Evolutionary conservation across 2,113 vertebrate genomes (phyloP), one percentile per base, ranked within the genome.

Genomic region (Scophthalmus maximus): DNA sequence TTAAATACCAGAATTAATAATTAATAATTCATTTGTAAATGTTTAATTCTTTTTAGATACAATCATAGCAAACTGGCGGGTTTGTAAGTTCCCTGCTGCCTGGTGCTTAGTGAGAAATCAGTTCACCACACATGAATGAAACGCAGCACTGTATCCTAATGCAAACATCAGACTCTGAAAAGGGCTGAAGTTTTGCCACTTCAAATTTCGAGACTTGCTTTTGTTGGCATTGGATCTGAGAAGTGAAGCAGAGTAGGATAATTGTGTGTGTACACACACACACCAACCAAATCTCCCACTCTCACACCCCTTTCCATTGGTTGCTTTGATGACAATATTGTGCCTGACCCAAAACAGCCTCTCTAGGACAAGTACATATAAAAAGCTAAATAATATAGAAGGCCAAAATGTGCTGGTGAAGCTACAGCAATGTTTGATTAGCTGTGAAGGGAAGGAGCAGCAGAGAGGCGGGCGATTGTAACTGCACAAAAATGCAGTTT

Each of bases 211-310:
- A 80, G 74, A 78, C 58, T 75, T 91, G 90, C 88, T 94, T 91
- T 88, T 81, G 77, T 92, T 93, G 92, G 91, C 91, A 65, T 87
- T 78, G 53, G 86, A 93, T 92, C 89, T 91, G 83, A 93, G 82
- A 76, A 64, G 47, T 65, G 75, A 81, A 61, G 69, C 81, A 73
- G 88, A 70, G 78, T 67, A 71, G 85, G 79, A 72, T 76, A 88
- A 88, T 84, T 86, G 66, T 79, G 79, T 76, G 76, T 53, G 82
- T 75, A 85, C 66, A 85, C 38, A 76, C 73, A 76, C 68, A 71
- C 25, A 81, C 25, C 84, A 30, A 76, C 79, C 59, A 87, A 82
- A 79, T 80, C 60, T 82, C 66, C 68, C 62, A 62, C 67, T 81
- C 58, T 23, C 47, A 70, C 80, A 62, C 73, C 61, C 76, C 67